Percentiles rank a stretch among this genome's conserved stretches.
phyloP scores from a whole-genome alignment of 2,797 vertebrate genomes.

The Dendrocincla fuliginosa region DNA sequence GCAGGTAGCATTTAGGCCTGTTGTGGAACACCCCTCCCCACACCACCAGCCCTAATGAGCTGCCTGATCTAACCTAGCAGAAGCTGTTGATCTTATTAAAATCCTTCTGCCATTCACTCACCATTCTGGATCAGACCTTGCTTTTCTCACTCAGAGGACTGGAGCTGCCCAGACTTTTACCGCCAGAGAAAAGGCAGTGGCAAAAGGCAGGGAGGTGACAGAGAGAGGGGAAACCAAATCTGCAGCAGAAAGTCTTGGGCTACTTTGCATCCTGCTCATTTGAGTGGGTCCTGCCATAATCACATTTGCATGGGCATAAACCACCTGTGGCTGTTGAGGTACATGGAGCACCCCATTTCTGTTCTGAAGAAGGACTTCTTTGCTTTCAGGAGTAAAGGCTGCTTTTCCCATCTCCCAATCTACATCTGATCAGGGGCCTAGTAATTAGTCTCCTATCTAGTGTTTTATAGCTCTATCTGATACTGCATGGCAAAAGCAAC shows the following conservation, averaged over 20 bases:
- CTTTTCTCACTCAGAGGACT: not conserved
- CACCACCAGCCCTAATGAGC: not conserved
- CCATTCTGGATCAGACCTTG: not conserved
- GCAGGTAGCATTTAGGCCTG: not conserved
- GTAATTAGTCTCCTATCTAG: not conserved
- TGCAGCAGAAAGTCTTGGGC: not conserved
- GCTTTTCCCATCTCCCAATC: not conserved
- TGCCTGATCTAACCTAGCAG: not conserved
- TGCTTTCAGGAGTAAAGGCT: not conserved
- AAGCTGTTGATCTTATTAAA: not conserved
- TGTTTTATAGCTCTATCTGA: constrained; percentile 2
- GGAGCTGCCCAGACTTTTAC: not conserved
- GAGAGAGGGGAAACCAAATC: not conserved
- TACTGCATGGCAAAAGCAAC: not conserved
- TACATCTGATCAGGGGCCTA: not conserved
- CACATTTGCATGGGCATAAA: not conserved
- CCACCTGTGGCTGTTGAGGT: not conserved
- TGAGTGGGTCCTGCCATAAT: not conserved
- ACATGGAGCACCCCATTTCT: fast-evolving
- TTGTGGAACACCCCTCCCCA: not conserved
- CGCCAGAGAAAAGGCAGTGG: not conserved
- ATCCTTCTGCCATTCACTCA: not conserved
- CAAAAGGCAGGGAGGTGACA: not conserved
- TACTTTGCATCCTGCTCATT: not conserved
- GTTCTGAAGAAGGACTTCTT: not conserved